A percentile compares a stretch with the other conserved stretches of the same genome.
These are phyloP conservation scores for Dendrocopos noguchii DNA, from an alignment of 2,113 vertebrate genomes.

Conservation along the genomic window DNA sequence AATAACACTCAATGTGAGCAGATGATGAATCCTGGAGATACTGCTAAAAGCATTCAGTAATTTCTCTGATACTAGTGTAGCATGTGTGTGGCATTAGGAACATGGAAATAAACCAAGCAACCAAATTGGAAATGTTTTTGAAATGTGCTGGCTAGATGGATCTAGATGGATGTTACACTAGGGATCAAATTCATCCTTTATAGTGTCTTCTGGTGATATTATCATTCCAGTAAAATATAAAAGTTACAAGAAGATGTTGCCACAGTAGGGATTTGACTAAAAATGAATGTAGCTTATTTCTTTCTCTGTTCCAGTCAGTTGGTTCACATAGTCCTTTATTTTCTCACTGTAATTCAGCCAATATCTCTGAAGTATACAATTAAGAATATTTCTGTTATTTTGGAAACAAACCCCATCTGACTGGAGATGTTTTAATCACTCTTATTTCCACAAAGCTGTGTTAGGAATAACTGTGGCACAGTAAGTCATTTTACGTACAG, in stretches of 20 bases:
- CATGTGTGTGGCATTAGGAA: background rate
- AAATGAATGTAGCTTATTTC: conserved; percentile 66
- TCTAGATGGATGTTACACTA: conserved; percentile 21
- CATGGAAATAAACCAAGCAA: conserved; percentile 47
- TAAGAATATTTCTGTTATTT: conserved; percentile 27
- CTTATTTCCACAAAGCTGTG: conserved; percentile 38
- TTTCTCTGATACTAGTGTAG: background rate
- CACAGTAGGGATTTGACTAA: conserved; percentile 37
- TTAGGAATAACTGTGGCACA: conserved; percentile 30
- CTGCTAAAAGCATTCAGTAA: conserved; percentile 19
- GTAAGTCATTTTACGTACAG: conserved; percentile 53
- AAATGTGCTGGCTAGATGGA: conserved; percentile 23
- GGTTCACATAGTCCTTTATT: conserved; percentile 34
- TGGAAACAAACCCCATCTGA: background rate
- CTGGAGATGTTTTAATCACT: conserved; percentile 17
- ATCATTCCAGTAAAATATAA: conserved; percentile 57
- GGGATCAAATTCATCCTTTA: conserved; percentile 55
- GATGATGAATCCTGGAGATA: background rate
- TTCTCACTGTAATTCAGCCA: conserved; percentile 24
- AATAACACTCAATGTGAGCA: background rate
- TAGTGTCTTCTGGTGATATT: background rate
- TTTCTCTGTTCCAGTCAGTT: conserved; percentile 55
- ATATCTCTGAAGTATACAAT: conserved; percentile 26
- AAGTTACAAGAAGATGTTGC: conserved; percentile 30
- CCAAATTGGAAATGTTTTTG: conserved; percentile 36